Evolutionary conservation across 2,113 vertebrate species (phyloP).

Genomic region (Ageneiosus marmoratus): DNA sequence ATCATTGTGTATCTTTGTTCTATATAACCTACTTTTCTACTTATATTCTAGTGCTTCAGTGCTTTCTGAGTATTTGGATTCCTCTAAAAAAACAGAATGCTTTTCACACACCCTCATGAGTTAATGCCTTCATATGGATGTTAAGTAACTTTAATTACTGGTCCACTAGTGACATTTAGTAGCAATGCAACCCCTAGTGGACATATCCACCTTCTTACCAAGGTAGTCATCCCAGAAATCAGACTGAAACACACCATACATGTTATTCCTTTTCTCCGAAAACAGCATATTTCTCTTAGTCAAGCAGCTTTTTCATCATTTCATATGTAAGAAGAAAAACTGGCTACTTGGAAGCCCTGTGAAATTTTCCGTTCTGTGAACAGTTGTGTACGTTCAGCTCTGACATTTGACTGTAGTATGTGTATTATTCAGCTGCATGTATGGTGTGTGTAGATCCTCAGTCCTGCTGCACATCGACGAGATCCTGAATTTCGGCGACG

Average conservation of each 20-base stretch:
- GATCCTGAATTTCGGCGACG: slow-evolving; percentile 83
- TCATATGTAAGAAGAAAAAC: background rate
- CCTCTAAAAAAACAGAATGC: too few relatives aligned
- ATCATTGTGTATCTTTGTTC: too few relatives aligned
- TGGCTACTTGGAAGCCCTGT: background rate
- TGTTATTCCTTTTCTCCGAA: background rate
- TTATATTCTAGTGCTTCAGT: too few relatives aligned
- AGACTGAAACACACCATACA: background rate
- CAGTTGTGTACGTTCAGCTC: background rate
- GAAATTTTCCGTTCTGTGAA: background rate
- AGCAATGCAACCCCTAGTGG: background rate
- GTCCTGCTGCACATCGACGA: slow-evolving; percentile 83
- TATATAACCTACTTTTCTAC: too few relatives aligned
- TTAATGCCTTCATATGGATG: too few relatives aligned
- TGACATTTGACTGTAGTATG: background rate
- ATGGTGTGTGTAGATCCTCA: slow-evolving; percentile 69
- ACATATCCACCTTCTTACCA: background rate
- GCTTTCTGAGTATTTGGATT: too few relatives aligned
- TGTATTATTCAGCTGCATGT: background rate
- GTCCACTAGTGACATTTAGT: too few relatives aligned
- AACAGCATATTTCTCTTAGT: background rate
- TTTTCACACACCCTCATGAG: too few relatives aligned
- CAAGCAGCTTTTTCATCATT: background rate
- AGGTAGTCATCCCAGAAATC: background rate
- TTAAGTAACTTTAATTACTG: too few relatives aligned